Evolutionary conservation across 2,113 vertebrate genomes (phyloP).

Genomic region (Ancistrus triradiatus): DNA sequence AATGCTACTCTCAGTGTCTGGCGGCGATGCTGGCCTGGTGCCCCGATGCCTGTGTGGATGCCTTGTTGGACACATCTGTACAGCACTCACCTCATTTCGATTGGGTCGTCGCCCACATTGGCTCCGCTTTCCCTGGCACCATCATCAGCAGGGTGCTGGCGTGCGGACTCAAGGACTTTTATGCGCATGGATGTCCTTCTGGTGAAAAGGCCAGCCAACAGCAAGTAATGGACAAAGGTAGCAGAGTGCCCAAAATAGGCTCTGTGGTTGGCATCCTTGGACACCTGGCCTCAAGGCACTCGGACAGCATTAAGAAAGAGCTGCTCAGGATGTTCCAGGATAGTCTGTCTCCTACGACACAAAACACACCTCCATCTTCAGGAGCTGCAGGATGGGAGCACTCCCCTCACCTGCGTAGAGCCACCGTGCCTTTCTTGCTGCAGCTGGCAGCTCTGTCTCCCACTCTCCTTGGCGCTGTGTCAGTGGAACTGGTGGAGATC

Average conservation of each 20-base stretch:
- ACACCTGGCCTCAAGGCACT: slow-evolving; percentile 83
- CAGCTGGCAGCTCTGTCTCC: slow-evolving; percentile 89
- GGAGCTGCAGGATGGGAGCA: slow-evolving; percentile 60
- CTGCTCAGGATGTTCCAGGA: slow-evolving; percentile 89
- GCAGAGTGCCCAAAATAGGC: slow-evolving; percentile 84
- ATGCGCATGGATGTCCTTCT: slow-evolving; percentile 71
- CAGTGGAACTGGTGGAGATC: slow-evolving; percentile 82
- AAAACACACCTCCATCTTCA: slow-evolving; percentile 59
- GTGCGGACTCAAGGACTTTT: slow-evolving; percentile 91
- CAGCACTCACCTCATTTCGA: slow-evolving; percentile 94
- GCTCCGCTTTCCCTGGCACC: slow-evolving; percentile 88
- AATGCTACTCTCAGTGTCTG: slow-evolving; percentile 90
- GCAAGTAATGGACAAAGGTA: slow-evolving; percentile 67
- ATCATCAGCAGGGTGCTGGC: slow-evolving; percentile 90
- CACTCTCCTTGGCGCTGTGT: slow-evolving; percentile 78
- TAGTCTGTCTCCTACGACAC: slow-evolving; percentile 69
- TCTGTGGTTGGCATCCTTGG: slow-evolving; percentile 92
- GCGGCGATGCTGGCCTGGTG: slow-evolving; percentile 84
- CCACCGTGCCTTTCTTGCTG: slow-evolving; percentile 84
- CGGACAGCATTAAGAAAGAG: slow-evolving; percentile 87
- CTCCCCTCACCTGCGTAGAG: slow-evolving; percentile 74
- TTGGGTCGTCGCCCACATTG: slow-evolving; percentile 96
- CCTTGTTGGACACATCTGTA: slow-evolving; percentile 86
- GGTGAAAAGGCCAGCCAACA: slow-evolving; percentile 56
- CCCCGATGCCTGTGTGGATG: slow-evolving; percentile 90